Conservation (phyloP, 1,140 invertebrate genomes). For the Nebria ingens region DNA sequence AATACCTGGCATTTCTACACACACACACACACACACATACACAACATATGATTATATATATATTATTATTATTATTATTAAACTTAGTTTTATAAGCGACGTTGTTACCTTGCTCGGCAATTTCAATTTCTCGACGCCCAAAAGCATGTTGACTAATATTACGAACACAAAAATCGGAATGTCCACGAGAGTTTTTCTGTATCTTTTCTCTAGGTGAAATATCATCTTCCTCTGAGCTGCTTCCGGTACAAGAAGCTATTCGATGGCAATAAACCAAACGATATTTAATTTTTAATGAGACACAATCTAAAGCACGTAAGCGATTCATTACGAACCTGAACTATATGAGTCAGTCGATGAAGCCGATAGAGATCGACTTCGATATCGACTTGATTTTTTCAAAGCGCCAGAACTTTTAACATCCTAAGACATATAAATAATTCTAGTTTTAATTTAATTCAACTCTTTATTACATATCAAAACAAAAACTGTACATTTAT, state of each 20-base stretch:
- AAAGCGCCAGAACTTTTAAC: conserved; percentile 58
- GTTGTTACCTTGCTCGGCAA: conserved; percentile 80
- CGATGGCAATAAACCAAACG: neutral
- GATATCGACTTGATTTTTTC: conserved; percentile 74
- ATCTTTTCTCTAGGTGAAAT: conserved; percentile 77
- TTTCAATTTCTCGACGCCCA: conserved; percentile 92
- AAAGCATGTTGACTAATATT: conserved; percentile 88
- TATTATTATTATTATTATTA: too few relatives aligned
- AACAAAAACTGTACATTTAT: too few relatives aligned
- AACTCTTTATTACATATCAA: too few relatives aligned
- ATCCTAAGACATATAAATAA: conserved; percentile 39
- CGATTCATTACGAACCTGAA: conserved; percentile 57
- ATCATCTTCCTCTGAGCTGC: conserved; percentile 76
- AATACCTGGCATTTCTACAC: conserved; percentile 89
- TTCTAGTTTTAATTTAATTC: too few relatives aligned
- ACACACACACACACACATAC: too few relatives aligned
- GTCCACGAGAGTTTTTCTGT: conserved; percentile 70
- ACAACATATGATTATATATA: too few relatives aligned
- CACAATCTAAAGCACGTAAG: conserved; percentile 3
- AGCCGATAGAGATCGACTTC: conserved; percentile 81
- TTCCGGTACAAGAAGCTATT: conserved; percentile 78
- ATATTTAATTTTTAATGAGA: neutral
- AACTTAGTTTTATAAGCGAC: neutral
- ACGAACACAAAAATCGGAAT: conserved; percentile 80
- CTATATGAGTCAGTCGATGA: conserved; percentile 90